Evolutionary conservation across 1,140 invertebrate species (phyloP).

Genomic region (Choristoneura fumiferana): DNA sequence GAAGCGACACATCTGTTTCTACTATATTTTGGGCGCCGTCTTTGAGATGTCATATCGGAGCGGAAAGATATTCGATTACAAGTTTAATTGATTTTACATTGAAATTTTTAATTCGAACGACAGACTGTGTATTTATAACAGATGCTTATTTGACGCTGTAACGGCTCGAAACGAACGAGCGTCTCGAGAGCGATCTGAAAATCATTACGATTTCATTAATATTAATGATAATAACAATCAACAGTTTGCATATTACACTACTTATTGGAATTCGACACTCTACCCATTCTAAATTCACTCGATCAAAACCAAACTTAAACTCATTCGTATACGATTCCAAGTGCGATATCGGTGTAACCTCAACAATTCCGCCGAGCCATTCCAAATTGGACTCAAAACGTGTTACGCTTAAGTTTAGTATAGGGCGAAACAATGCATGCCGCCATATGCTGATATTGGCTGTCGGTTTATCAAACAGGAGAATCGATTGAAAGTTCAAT

Average conservation of each 20-base stretch:
- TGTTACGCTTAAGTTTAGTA: background rate
- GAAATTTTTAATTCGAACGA: background rate
- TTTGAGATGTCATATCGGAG: slow-evolving; percentile 38
- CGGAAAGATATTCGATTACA: slow-evolving; percentile 39
- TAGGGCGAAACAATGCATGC: background rate
- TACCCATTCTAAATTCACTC: background rate
- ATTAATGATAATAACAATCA: slow-evolving; percentile 16
- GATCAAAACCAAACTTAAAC: background rate
- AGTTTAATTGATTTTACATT: slow-evolving; percentile 21
- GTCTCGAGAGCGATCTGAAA: background rate
- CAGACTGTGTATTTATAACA: background rate
- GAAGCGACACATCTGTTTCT: slow-evolving; percentile 47
- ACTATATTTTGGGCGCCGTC: slow-evolving; percentile 42
- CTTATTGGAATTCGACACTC: slow-evolving; percentile 21
- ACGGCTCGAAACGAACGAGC: background rate
- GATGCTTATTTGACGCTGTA: slow-evolving; percentile 19
- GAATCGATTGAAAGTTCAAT: slow-evolving; percentile 6
- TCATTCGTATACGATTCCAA: background rate
- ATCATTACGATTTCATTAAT: slow-evolving; percentile 14
- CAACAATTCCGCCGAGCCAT: background rate
- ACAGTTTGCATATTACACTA: slow-evolving; percentile 19
- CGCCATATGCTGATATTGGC: slow-evolving; percentile 4
- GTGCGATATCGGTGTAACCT: background rate
- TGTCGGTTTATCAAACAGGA: background rate
- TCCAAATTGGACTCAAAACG: background rate